phyloP scores from a whole-genome alignment of 1,140 invertebrate species.

The Drosophila ficusphila region DNA sequence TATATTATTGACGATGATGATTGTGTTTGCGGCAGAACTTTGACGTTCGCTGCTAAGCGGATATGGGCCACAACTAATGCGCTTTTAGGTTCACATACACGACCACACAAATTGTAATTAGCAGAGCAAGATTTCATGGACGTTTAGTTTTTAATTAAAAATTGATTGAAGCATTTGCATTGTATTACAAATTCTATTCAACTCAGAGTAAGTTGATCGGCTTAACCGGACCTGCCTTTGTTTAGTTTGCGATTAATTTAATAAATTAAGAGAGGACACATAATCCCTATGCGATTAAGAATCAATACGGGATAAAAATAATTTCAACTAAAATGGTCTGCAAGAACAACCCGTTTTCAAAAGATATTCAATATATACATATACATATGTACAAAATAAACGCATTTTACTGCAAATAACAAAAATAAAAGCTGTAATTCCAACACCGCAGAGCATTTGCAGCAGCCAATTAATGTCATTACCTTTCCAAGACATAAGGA shows the following conservation, averaged over 20 bases:
- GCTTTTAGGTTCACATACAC: constrained; percentile 11
- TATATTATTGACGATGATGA: constrained; percentile 61
- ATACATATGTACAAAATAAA: not conserved
- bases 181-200: constrained; percentile 63
- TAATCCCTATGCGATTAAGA: not conserved
- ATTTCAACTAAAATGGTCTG: not conserved
- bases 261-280: constrained; percentile 7
- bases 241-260: constrained; percentile 36
- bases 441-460: not conserved
- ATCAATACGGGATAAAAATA: not conserved
- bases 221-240: constrained; percentile 31
- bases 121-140: constrained; percentile 41
- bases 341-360: not conserved
- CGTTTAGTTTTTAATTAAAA: constrained; percentile 75
- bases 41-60: constrained; percentile 69
- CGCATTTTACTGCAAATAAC: too few species aligned
- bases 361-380: not conserved
- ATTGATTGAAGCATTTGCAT: constrained; percentile 66
- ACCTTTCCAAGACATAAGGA: constrained; percentile 4
- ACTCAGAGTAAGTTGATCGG: constrained; percentile 42
- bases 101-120: constrained; percentile 47
- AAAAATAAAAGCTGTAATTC: not conserved
- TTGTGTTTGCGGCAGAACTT: constrained; percentile 38
- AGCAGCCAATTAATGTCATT: constrained; percentile 6
- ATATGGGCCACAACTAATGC: constrained; percentile 46